Conservation (phyloP, 1,140 invertebrate species). For the Lucilia sericata region DNA sequence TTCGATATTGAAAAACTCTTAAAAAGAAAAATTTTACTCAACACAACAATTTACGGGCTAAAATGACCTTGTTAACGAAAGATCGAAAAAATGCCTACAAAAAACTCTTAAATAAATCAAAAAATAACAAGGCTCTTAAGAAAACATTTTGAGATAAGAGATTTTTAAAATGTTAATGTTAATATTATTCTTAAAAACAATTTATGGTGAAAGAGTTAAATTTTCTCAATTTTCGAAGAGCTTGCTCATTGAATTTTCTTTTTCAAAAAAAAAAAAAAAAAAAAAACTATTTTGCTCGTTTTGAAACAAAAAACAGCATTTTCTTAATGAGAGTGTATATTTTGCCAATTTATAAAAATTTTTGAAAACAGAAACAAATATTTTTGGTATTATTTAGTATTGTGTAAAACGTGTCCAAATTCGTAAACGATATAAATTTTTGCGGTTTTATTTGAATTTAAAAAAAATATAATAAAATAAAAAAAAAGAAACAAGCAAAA, state of each 20-base stretch:
- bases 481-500: slow-evolving; percentile 11
- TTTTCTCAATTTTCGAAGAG: neutral
- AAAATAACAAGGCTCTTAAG: neutral
- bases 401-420: slow-evolving; percentile 36
- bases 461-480: neutral
- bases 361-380: slow-evolving; percentile 34
- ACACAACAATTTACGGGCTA: neutral
- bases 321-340: neutral
- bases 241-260: neutral
- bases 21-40: neutral
- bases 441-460: neutral
- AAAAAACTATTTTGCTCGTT: neutral
- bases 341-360: slow-evolving; percentile 30
- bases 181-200: too few relatives aligned
- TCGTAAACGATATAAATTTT: slow-evolving; percentile 13
- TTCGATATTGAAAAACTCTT: slow-evolving; percentile 1
- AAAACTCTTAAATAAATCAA: neutral
- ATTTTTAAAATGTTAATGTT: neutral
- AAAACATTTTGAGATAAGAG: neutral
- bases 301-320: neutral
- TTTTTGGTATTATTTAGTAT: slow-evolving; percentile 31
- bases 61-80: neutral
- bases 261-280: neutral
- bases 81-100: neutral
- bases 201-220: neutral